Conservation (phyloP, 2,113 vertebrate species). For the Malurus elegans region DNA sequence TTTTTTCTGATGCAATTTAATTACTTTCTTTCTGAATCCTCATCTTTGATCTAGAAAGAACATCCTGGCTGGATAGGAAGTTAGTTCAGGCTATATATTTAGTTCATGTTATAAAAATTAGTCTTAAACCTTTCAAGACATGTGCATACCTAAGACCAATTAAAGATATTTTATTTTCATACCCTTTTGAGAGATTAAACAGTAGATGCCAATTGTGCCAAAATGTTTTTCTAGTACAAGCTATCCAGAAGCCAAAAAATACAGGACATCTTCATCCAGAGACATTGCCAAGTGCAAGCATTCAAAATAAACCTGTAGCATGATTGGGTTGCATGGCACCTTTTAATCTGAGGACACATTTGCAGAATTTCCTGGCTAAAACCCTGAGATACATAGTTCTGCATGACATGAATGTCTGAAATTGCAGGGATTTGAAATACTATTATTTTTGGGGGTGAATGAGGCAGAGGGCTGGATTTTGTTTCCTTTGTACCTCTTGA, state of each 20-base stretch:
- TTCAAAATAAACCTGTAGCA: conserved; percentile 10
- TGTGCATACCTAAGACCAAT: background rate
- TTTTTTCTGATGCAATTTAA: background rate
- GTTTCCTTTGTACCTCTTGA: background rate
- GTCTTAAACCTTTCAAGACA: background rate
- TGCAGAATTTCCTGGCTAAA: conserved; percentile 43
- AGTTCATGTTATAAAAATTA: background rate
- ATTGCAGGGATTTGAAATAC: background rate
- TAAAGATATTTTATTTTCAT: background rate
- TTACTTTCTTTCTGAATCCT: conserved; percentile 1
- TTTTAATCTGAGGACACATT: conserved; percentile 20
- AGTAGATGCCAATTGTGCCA: conserved; percentile 17
- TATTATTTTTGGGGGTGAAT: background rate
- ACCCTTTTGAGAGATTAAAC: background rate
- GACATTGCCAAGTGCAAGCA: background rate
- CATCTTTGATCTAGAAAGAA: conserved; percentile 5
- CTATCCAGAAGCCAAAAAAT: conserved; percentile 32
- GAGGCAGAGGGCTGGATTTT: background rate
- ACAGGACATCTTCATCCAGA: conserved; percentile 22
- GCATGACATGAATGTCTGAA: background rate
- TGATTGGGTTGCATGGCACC: background rate
- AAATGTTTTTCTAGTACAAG: conserved; percentile 17
- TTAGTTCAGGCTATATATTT: background rate
- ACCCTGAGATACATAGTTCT: background rate
- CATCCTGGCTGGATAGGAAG: background rate